Evolutionary conservation across 2,888 invertebrate genomes (phyloP), one percentile per base, ranked within the genome.

Genomic region (Hydrotaea cyrtoneurina): DNA sequence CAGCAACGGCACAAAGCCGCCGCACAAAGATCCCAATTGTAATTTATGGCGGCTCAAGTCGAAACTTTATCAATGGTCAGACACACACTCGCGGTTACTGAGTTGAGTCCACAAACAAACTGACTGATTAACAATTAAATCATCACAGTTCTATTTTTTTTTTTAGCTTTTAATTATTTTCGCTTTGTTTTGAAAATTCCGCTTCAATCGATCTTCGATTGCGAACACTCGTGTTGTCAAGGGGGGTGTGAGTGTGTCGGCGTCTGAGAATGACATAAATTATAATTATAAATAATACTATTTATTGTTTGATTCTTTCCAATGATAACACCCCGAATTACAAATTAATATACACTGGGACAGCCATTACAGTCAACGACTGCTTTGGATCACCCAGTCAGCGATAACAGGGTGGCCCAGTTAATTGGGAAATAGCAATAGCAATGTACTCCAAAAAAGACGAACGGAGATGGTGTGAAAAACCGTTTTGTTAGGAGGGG

Each of bases 81-180:
- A 31, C 31, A 15, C 39, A 39, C 39, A 39, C 39, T 39, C 50
- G n/a, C n/a, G 1, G 4, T n/a, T n/a, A 50, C n/a, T n/a, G 8
- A 50, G 2, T 50, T n/a, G n/a, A 50, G n/a, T 50, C 15, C n/a
- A 50, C n/a, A 13, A n/a, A 59, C 59, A 62, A n/a, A n/a, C 2
- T 62, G 31, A 62, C 31, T 62, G 62, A 62, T 62, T 62, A 62
- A 62, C 15, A 62, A 62, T 62, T 62, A 62, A 62, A 62, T 59
- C 62, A 62, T 62, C 62, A 31, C 15, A n/a, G n/a, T n/a, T n/a
- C n/a, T n/a, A n/a, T n/a, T n/a, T n/a, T n/a, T n/a, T n/a, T n/a
- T n/a, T n/a, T n/a, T n/a, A n/a, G n/a, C 59, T 26, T 59, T 26
- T 2, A 2, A 26, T 62, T 26, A 62, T 62, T 5, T 8, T 17